phyloP scores from a whole-genome alignment of 2,113 vertebrate species.

The Petromus typicus region DNA sequence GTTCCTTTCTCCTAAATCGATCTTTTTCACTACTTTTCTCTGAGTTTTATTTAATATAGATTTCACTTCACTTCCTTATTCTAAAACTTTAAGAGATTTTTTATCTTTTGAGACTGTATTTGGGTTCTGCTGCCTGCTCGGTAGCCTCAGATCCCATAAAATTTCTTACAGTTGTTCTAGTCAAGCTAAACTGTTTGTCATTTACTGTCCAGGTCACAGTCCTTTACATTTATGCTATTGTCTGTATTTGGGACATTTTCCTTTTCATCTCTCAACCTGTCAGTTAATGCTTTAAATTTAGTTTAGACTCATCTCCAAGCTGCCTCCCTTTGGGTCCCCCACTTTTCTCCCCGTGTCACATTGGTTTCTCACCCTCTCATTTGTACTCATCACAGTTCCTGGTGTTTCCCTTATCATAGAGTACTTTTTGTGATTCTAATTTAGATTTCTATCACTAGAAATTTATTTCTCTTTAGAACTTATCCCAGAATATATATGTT shows the following conservation, averaged over 20 bases:
- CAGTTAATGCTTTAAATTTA: not conserved
- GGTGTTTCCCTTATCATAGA: not conserved
- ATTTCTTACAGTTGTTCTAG: constrained; percentile 23
- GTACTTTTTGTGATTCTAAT: constrained; percentile 6
- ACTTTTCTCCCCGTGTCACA: not conserved
- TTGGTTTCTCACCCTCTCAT: not conserved
- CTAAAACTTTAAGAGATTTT: constrained; percentile 19
- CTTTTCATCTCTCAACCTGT: constrained; percentile 31
- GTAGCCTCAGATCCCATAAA: constrained; percentile 8
- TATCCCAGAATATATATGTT: not conserved
- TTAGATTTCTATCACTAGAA: not conserved
- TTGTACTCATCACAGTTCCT: constrained; percentile 1
- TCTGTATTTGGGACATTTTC: constrained; percentile 14
- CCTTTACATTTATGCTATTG: not conserved
- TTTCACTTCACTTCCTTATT: constrained; percentile 8
- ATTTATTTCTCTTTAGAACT: not conserved
- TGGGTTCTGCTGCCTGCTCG: not conserved
- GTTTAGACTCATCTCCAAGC: constrained; percentile 3
- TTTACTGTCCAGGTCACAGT: constrained; percentile 18
- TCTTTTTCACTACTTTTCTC: not conserved
- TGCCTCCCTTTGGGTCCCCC: not conserved
- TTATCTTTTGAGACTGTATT: constrained; percentile 24
- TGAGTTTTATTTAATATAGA: constrained; percentile 33
- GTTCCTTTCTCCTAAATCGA: not conserved
- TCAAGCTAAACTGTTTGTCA: constrained; percentile 20